A percentile compares a stretch with the other conserved stretches of the same genome.
phyloP scores from a whole-genome alignment of 2,888 invertebrate genomes.

The Acronicta psi region DNA sequence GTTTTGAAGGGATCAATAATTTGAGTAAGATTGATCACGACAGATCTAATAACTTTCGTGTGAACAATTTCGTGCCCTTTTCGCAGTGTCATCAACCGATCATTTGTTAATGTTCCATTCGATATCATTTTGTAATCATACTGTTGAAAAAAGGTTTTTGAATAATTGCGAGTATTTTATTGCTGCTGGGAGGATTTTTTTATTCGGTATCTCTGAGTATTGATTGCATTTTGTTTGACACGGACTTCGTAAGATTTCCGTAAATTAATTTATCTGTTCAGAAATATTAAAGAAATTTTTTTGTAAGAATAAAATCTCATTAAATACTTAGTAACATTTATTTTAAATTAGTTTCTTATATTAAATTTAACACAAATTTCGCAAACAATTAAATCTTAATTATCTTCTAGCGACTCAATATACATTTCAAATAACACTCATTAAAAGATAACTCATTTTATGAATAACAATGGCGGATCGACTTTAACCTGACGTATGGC shows the following conservation, averaged over 20 bases:
- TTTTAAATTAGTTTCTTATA: too few relatives aligned
- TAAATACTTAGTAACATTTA: too few relatives aligned
- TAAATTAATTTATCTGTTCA: too few relatives aligned
- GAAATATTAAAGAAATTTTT: too few relatives aligned
- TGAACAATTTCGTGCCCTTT: slow-evolving; percentile 45
- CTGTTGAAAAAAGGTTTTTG: slow-evolving; percentile 31
- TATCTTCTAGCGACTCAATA: too few relatives aligned
- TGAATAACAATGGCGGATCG: slow-evolving; percentile 16
- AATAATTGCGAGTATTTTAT: slow-evolving; percentile 29
- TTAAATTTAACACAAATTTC: too few relatives aligned
- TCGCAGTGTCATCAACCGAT: slow-evolving; percentile 44
- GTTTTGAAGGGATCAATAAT: slow-evolving; percentile 28
- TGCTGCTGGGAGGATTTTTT: slow-evolving; percentile 5
- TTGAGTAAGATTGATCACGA: slow-evolving; percentile 49
- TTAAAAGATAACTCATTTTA: neutral
- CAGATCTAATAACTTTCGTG: slow-evolving; percentile 44
- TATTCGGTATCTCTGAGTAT: too few relatives aligned
- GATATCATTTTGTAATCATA: slow-evolving; percentile 45
- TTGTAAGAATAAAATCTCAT: too few relatives aligned
- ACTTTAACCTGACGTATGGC: slow-evolving; percentile 37
- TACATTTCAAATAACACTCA: slow-evolving; percentile 23
- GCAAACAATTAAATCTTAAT: too few relatives aligned
- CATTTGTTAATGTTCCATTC: slow-evolving; percentile 39
- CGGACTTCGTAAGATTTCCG: too few relatives aligned
- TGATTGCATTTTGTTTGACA: too few relatives aligned